A percentile compares a stretch with the other conserved stretches of the same genome.
These are phyloP conservation scores for Carpatolechia fugitivella DNA, from an alignment of 2,888 invertebrate genomes.

Conservation along the genomic window DNA sequence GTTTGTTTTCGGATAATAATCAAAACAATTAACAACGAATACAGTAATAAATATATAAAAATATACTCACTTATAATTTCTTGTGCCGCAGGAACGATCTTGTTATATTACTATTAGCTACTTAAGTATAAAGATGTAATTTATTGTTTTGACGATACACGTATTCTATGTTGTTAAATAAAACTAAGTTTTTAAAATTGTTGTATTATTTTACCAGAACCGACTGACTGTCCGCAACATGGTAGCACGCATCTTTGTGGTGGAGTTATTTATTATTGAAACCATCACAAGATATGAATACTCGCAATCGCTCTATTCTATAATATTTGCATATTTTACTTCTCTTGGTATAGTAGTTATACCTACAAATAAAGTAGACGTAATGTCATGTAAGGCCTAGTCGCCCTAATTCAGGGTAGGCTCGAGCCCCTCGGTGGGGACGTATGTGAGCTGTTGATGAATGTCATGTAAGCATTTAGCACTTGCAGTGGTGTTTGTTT, in stretches of 20 bases:
- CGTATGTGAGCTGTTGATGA: too few species aligned
- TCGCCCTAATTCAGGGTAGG: too few species aligned
- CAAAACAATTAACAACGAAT: background rate
- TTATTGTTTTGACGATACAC: constrained; percentile 64
- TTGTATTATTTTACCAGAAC: constrained; percentile 20
- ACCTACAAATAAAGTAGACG: too few species aligned
- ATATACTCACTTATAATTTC: constrained; percentile 28
- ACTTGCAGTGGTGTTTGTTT: too few species aligned
- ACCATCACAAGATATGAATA: too few species aligned
- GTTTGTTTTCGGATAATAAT: constrained; percentile 10
- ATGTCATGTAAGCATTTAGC: too few species aligned
- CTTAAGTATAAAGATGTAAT: constrained; percentile 39
- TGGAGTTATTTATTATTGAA: too few species aligned
- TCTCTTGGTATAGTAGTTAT: too few species aligned
- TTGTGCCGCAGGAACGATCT: constrained; percentile 17
- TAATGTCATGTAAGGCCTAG: too few species aligned
- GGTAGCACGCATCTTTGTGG: background rate
- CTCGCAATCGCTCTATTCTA: too few species aligned
- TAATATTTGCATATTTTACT: too few species aligned
- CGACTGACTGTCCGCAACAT: background rate
- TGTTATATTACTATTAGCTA: background rate
- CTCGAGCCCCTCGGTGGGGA: too few species aligned
- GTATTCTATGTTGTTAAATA: constrained; percentile 71
- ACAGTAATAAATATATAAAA: constrained; percentile 11
- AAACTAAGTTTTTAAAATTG: constrained; percentile 33